Evolutionary conservation across 2,888 invertebrate genomes (phyloP), one percentile per base, ranked within the genome.

Genomic region (Drepana falcataria): DNA sequence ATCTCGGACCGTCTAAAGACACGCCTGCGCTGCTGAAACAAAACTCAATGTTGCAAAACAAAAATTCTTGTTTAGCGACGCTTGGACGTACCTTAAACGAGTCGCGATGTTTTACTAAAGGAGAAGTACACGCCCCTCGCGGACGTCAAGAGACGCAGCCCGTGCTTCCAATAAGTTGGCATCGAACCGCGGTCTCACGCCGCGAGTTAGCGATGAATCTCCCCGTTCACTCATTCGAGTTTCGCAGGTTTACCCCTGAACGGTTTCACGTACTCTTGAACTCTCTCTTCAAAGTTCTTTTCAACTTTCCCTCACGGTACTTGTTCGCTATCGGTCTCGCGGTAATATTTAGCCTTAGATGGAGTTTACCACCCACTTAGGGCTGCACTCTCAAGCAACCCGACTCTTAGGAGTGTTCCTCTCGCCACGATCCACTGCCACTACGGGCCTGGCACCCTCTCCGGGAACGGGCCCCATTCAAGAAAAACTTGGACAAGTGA

Each of bases 361-460:
- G n/a, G n/a, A n/a, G n/a, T n/a, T n/a, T n/a, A n/a, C n/a, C n/a
- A n/a, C n/a, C n/a, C n/a, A n/a, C n/a, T n/a, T n/a, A n/a, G n/a
- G n/a, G n/a, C n/a, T n/a, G n/a, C n/a, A n/a, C n/a, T n/a, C n/a
- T n/a, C n/a, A n/a, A n/a, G n/a, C n/a, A n/a, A n/a, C n/a, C n/a
- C n/a, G n/a, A n/a, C n/a, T n/a, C n/a, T n/a, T n/a, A n/a, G n/a
- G n/a, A n/a, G n/a, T n/a, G n/a, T n/a, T n/a, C n/a, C n/a, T 74
- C 73, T 74, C 69, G 66, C 68, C 60, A 54, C 65, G 59, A 62
- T 66, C 56, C 66, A 63, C 68, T 73, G 81, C 83, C 76, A 55
- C 81, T 88, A 91, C 90, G 87, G 90, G 90, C 87, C 90, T 91
- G 80, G 81, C 90, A 88, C 91, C 88, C 89, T 89, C 87, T 88